Evolutionary conservation across 1,140 invertebrate species (phyloP).

Genomic region (Sycophila sp.): DNA sequence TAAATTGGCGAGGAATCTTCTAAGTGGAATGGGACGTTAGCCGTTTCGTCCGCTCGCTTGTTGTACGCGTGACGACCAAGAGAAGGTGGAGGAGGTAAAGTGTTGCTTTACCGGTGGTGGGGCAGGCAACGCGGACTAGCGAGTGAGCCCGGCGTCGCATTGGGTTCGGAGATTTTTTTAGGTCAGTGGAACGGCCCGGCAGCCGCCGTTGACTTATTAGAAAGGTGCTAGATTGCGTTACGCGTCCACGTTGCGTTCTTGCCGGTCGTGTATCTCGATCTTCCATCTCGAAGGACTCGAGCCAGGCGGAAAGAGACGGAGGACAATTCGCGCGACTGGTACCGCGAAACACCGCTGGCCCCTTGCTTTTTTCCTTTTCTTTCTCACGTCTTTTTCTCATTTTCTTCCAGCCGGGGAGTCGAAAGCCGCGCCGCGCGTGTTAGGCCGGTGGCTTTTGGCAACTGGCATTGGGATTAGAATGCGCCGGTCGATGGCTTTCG

Average conservation of each 20-base stretch:
- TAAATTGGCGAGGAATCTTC: slow-evolving; percentile 9
- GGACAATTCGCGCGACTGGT: not conserved
- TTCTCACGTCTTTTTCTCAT: not conserved
- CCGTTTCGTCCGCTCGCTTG: no score
- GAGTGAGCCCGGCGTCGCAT: not conserved
- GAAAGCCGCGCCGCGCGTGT: not conserved
- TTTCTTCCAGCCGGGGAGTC: not conserved
- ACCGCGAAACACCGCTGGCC: no score
- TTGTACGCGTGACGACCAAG: no score
- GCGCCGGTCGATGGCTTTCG: not conserved
- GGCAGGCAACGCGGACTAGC: no score
- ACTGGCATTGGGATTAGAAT: not conserved
- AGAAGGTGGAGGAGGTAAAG: no score
- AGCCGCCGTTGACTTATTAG: slow-evolving; percentile 42
- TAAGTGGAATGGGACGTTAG: not conserved
- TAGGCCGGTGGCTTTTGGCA: no score
- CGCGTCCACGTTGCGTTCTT: slow-evolving; percentile 23
- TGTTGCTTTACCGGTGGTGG: no score
- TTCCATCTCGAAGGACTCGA: slow-evolving; percentile 27
- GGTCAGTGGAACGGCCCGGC: slow-evolving; percentile 38
- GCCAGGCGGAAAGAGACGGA: not conserved
- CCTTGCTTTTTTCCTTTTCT: not conserved
- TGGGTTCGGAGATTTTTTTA: slow-evolving; percentile 31
- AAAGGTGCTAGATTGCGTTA: slow-evolving; percentile 48
- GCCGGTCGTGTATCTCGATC: slow-evolving; percentile 30